Evolutionary conservation across 2,888 invertebrate genomes (phyloP).

Genomic region (Zaprionus obscuricornis): DNA sequence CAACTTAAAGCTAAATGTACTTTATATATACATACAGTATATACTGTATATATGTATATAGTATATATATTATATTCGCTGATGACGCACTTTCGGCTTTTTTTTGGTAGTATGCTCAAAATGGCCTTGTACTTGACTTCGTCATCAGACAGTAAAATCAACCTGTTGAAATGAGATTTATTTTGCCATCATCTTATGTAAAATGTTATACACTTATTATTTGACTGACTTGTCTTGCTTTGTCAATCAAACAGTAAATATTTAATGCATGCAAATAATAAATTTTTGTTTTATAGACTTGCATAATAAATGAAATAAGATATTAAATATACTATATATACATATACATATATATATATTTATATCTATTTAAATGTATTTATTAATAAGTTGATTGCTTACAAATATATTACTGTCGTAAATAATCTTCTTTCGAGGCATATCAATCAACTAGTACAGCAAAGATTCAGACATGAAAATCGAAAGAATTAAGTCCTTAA

Average conservation of each 20-base stretch:
- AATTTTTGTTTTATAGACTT: constrained; percentile 4
- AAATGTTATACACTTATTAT: too few relatives aligned
- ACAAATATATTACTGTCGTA: constrained; percentile 16
- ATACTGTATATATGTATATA: too few relatives aligned
- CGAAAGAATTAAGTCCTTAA: neutral
- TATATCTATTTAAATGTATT: neutral
- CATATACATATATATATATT: too few relatives aligned
- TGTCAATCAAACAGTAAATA: too few relatives aligned
- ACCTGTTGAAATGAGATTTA: constrained; percentile 51
- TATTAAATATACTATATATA: too few relatives aligned
- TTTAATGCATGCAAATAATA: too few relatives aligned
- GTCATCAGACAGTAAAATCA: constrained; percentile 25
- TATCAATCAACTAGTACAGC: constrained; percentile 8
- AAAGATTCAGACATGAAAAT: too few relatives aligned
- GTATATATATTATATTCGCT: constrained; percentile 2
- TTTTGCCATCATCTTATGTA: neutral
- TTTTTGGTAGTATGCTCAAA: too few relatives aligned
- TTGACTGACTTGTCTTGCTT: too few relatives aligned
- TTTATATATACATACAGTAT: too few relatives aligned
- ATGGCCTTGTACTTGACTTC: constrained; percentile 15
- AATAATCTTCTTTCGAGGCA: constrained; percentile 11
- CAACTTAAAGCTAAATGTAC: constrained; percentile 17
- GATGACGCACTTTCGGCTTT: constrained; percentile 48
- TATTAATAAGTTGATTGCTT: constrained; percentile 11
- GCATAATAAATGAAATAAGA: too few relatives aligned